phyloP scores from a whole-genome alignment of 2,888 invertebrate genomes.

The Drosophila falleni region DNA sequence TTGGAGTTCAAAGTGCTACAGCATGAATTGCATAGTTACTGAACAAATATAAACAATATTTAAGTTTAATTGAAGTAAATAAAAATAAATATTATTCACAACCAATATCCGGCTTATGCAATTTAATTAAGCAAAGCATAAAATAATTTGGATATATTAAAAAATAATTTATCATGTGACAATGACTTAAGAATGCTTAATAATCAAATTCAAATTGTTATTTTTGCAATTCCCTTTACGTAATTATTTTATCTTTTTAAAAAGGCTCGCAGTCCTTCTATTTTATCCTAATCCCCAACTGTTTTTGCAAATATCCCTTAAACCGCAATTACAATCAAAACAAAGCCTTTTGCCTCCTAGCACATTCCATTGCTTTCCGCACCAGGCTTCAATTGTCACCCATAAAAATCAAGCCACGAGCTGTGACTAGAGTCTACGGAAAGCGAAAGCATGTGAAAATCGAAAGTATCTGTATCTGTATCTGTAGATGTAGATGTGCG shows the following conservation, averaged over 20 bases:
- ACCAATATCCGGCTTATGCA: neutral
- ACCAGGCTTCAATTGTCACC: constrained; percentile 17
- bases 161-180: too few relatives aligned
- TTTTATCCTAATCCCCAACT: neutral
- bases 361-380: neutral
- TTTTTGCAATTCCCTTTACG: neutral
- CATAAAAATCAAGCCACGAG: constrained; percentile 38
- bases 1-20: constrained; percentile 4
- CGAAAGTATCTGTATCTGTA: constrained; percentile 61
- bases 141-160: neutral
- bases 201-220: neutral
- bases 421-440: constrained; percentile 38
- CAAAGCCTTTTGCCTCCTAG: constrained; percentile 6
- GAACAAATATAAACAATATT: neutral
- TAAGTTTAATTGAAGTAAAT: neutral
- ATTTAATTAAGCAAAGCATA: neutral
- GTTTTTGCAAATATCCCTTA: constrained; percentile 11
- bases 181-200: neutral
- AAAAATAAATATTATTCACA: neutral
- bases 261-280: neutral
- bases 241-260: constrained; percentile 5
- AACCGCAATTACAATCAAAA: constrained; percentile 21
- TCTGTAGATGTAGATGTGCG: constrained; percentile 32
- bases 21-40: neutral
- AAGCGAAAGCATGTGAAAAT: constrained; percentile 66